Evolutionary conservation across 2,888 invertebrate genomes (phyloP), one percentile per base, ranked within the genome.

Genomic region (Harpalus rubripes): DNA sequence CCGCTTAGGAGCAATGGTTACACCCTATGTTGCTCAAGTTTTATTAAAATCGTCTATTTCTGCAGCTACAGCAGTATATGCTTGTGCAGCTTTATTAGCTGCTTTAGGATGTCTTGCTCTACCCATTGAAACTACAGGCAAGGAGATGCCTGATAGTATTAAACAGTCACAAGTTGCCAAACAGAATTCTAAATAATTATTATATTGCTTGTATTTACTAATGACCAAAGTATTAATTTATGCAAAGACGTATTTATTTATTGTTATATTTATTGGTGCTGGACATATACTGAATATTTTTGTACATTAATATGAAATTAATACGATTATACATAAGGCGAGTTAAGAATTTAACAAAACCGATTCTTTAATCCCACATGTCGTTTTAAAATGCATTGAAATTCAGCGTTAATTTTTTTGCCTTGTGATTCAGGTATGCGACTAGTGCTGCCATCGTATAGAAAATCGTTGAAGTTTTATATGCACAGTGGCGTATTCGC

Each of bases 11-110:
- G 98, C 98, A 22, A 98, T 98, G 96, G 92, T 97, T 15, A 98
- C 98, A 0, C 98, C 98, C 0, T 98, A 98, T 89, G 95, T 98
- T 1, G 98, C 98, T 4, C 98, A 98, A 94, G 97, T 97, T 90
- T 91, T 97, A 81, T 91, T 96, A 58, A 95, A 96, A 89, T 94
- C 94, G 87, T 96, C 96, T 0, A 92, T 96, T 85, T 92, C 93
- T 0, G 92, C 95, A 84, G 96, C 96, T 0, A 95, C 96, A 8
- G 94, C 94, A 18, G 94, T 96, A 10, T 98, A 98, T 89, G 95
- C 95, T 0, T 88, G 93, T n/a, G 94, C 96, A 0, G 96, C 96
- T 0, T 87, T 97, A 0, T 89, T 96, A 72, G 96, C 97, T 7
- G 95, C 96, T 0, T 89, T 94, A 0, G 96, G 96, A 3, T 95